These are phyloP conservation scores for Tridacna gigas DNA, from an alignment of 2,888 invertebrate species.

Conservation along the genomic window DNA sequence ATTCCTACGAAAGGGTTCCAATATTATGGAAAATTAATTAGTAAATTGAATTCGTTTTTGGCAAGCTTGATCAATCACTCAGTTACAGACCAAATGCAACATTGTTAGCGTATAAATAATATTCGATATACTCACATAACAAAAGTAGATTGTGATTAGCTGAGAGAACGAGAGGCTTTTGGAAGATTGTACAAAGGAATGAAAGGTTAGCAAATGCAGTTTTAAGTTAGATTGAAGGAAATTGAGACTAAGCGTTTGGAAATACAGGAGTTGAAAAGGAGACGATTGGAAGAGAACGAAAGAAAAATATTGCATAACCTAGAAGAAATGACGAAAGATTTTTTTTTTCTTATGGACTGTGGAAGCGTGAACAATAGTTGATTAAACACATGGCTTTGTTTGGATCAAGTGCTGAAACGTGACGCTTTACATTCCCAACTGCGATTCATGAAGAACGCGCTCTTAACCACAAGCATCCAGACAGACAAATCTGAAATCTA, in stretches of 20 bases:
- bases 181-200: conserved; percentile 38
- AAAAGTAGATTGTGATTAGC: conserved; percentile 52
- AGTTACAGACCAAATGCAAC: conserved; percentile 54
- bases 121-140: conserved; percentile 56
- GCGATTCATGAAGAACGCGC: conserved; percentile 46
- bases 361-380: conserved; percentile 50
- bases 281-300: conserved; percentile 22
- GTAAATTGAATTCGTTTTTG: conserved; percentile 51
- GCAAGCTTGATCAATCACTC: conserved; percentile 52
- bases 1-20: conserved; percentile 2
- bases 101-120: conserved; percentile 48
- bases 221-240: conserved; percentile 40
- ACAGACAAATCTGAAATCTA: conserved; percentile 43
- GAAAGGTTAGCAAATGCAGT: conserved; percentile 36
- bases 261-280: conserved; percentile 21
- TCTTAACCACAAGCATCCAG: conserved; percentile 40
- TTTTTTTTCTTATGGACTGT: conserved; percentile 57
- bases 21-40: neutral
- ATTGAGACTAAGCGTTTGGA: conserved; percentile 48
- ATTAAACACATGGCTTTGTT: conserved; percentile 43
- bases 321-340: conserved; percentile 46
- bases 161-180: conserved; percentile 33
- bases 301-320: conserved; percentile 35
- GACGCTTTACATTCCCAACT: conserved; percentile 40
- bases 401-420: conserved; percentile 2